Conservation (phyloP, 2,888 invertebrate species). For the Ferrisia virgata region DNA sequence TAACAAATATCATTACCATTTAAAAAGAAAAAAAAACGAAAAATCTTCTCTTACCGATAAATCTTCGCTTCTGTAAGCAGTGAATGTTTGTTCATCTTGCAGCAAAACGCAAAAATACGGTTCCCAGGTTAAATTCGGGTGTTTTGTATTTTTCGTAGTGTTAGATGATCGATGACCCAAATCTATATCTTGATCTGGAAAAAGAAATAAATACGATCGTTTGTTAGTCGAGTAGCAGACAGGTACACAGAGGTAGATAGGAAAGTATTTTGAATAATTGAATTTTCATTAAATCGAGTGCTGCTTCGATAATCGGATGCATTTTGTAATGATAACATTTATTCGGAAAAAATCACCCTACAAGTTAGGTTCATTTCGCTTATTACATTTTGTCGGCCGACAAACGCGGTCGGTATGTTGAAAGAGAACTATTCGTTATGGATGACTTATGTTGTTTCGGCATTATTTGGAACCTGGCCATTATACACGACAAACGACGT, state of each 20-base stretch:
- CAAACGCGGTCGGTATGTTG: not conserved
- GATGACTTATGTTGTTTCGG: conserved; percentile 31
- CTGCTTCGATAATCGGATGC: not conserved
- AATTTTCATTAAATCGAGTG: not conserved
- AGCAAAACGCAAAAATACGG: conserved; percentile 76
- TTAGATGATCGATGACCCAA: conserved; percentile 57
- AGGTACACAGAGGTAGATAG: too few relatives aligned
- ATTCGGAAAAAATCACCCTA: not conserved
- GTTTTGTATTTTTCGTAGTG: conserved; percentile 58
- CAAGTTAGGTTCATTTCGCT: not conserved
- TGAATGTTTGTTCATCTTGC: conserved; percentile 71
- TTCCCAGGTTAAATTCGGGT: conserved; percentile 64
- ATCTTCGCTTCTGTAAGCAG: conserved; percentile 74
- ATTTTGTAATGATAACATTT: not conserved
- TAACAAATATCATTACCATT: not conserved
- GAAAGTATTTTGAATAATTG: not conserved
- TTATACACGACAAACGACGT: conserved; percentile 19
- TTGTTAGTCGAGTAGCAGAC: not conserved
- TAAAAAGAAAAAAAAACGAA: not conserved
- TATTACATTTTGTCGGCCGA: not conserved
- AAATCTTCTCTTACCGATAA: conserved; percentile 64
- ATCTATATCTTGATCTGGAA: conserved; percentile 52
- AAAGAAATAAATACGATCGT: conserved; percentile 45
- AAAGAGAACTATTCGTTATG: conserved; percentile 14
- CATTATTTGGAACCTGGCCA: conserved; percentile 35